Conservation (phyloP, 1,140 invertebrate genomes). For the Hypsibius dujardini region DNA sequence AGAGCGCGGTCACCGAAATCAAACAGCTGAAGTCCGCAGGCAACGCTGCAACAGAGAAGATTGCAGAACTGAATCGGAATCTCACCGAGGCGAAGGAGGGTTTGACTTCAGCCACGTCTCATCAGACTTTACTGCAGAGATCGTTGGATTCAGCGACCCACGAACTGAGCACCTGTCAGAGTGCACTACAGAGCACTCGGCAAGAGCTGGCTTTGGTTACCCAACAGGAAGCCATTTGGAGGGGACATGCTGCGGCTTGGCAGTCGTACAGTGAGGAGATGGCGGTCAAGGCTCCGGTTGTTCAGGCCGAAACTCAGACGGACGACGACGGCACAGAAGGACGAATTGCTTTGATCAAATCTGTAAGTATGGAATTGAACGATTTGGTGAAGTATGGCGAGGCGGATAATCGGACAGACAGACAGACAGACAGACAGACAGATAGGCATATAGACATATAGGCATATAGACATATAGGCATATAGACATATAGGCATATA, state of each 20-base stretch:
- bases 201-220: not conserved
- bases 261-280: slow-evolving; percentile 7
- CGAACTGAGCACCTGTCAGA: not conserved
- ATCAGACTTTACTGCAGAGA: no score
- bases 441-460: no score
- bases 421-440: no score
- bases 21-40: no score
- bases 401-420: no score
- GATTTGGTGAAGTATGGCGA: no score
- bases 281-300: not conserved
- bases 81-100: not conserved
- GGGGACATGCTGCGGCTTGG: not conserved
- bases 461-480: no score
- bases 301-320: not conserved
- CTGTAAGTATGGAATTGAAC: no score
- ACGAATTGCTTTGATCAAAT: not conserved
- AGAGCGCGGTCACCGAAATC: no score
- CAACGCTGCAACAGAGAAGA: not conserved
- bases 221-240: not conserved
- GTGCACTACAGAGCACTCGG: not conserved
- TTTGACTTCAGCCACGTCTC: not conserved
- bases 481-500: no score
- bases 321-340: not conserved
- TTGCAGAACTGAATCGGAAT: not conserved
- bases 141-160: no score